These are phyloP conservation scores for Meteorus colon DNA, from an alignment of 2,888 invertebrate genomes.

Conservation along the genomic window DNA sequence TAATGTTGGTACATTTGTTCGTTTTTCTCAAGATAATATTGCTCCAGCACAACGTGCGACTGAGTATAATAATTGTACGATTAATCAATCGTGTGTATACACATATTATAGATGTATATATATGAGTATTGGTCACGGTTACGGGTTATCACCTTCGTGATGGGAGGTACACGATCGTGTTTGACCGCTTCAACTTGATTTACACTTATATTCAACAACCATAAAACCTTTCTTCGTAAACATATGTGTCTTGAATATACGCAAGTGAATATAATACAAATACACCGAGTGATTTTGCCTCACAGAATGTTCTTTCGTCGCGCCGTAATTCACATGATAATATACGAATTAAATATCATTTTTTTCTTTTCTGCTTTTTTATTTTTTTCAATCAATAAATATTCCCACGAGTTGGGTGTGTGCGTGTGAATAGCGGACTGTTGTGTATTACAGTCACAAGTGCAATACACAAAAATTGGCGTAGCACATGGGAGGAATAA, in stretches of 20 bases:
- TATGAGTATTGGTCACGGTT: conserved; percentile 34
- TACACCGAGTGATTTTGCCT: conserved; percentile 16
- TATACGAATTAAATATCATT: conserved; percentile 17
- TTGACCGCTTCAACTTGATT: conserved; percentile 38
- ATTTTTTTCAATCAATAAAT: neutral
- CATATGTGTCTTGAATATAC: conserved; percentile 20
- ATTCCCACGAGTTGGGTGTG: neutral
- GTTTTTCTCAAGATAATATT: neutral
- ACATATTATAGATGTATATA: neutral
- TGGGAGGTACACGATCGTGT: conserved; percentile 39
- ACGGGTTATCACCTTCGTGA: conserved; percentile 43
- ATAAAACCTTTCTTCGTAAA: conserved; percentile 34
- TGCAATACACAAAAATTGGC: conserved; percentile 21
- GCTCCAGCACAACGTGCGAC: neutral
- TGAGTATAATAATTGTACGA: conserved; percentile 16
- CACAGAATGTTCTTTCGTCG: conserved; percentile 7
- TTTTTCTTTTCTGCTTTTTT: neutral
- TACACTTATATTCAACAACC: conserved; percentile 39
- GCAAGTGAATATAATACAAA: conserved; percentile 2
- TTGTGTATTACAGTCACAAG: conserved; percentile 29
- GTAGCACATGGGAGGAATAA: conserved; percentile 36
- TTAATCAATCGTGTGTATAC: conserved; percentile 37
- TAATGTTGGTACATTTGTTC: neutral
- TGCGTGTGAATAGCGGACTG: neutral
- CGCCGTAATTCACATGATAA: conserved; percentile 21